Base-by-base conservation (phyloP, 1,140 invertebrate species). In the Latrodectus geometricus region DNA sequence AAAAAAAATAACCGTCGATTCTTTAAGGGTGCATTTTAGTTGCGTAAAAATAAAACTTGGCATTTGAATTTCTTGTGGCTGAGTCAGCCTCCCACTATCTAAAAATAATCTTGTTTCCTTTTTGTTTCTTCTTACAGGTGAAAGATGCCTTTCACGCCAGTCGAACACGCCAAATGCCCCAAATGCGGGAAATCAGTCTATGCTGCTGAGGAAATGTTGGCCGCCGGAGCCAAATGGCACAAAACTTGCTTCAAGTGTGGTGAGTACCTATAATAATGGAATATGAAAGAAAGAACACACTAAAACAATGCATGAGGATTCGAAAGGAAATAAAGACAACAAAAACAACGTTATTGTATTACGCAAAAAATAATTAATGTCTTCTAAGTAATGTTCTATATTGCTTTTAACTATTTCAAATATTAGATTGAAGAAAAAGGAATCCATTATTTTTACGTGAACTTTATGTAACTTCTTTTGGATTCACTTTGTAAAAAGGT, bases 231-330 rank as follows among this genome's bases (percentile, higher is more conserved):
- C 91, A 99, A 99, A 94, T 99, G 95, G 95, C 98, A 99, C 95
- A 99, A 99, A 93, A 95, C 95, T 92, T 99, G 98, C 94, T 99
- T 99, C 94, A 99, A 99, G 93, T 99, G 98, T 93, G 96, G 98
- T 99, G 68, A 87, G 86, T 87, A 52, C 4, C 35, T 35, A 35
- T 35, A 5, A 35, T 35, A 35, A 35, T n/a, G n/a, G 5, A 35
- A 35, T 3, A 35, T 81, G 61, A 65, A 7, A 65, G 9, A 11
- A 65, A 35, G 35, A 35, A 5, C 35, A 35, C 35, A 35, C 35
- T 35, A 35, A 5, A 61, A 61, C 8, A 61, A 61, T 61, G 17
- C 54, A 61, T 17, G 54, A 61, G 8, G 54, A 35, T 35, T 35
- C 2, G 5, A 35, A 35, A 35, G 35, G 5, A 5, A 35, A 35